Evolutionary conservation across 1,140 invertebrate genomes (phyloP).

Genomic region (Homalodisca vitripennis): DNA sequence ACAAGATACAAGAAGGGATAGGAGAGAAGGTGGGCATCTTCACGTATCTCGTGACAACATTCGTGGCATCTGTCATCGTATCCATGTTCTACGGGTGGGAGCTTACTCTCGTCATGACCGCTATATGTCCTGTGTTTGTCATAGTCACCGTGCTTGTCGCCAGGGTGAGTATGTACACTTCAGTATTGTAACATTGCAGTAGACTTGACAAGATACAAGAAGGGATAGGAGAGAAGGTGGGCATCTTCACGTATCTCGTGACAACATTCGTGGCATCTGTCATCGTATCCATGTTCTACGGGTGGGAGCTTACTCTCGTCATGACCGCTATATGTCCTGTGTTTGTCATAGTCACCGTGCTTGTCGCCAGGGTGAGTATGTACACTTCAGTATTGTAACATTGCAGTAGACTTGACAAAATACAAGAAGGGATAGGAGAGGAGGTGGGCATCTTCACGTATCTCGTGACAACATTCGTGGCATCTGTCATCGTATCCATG

Average conservation of each 20-base stretch:
- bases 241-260: constrained; percentile 71
- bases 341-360: constrained; percentile 64
- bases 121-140: constrained; percentile 76
- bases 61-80: constrained; percentile 72
- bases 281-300: constrained; percentile 77
- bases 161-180: constrained; percentile 55
- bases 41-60: constrained; percentile 66
- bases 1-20: constrained; percentile 87
- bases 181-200: no score
- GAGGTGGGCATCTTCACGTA: constrained; percentile 84
- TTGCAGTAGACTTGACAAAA: constrained; percentile 80
- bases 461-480: constrained; percentile 66
- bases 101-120: constrained; percentile 81
- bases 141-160: constrained; percentile 63
- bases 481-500: constrained; percentile 77
- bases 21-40: constrained; percentile 89
- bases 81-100: constrained; percentile 88
- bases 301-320: constrained; percentile 87
- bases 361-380: constrained; percentile 60
- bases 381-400: no score
- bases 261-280: constrained; percentile 73
- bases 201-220: constrained; percentile 84
- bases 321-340: constrained; percentile 80
- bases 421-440: constrained; percentile 91
- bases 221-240: constrained; percentile 92